These are phyloP conservation scores for Spisula solida DNA, from an alignment of 2,888 invertebrate genomes.

Conservation along the genomic window DNA sequence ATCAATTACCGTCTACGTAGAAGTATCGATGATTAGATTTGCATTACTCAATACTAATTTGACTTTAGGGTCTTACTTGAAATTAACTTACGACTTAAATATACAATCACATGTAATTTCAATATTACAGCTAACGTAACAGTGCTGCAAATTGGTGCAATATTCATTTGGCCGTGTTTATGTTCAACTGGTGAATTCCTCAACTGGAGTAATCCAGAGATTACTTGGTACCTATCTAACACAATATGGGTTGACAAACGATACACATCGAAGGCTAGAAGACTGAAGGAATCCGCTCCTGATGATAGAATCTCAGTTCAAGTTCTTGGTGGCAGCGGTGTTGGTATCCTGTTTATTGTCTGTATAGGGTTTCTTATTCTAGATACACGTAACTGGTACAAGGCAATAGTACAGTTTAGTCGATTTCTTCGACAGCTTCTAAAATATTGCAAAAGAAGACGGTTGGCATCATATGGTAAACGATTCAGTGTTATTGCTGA, in stretches of 20 bases:
- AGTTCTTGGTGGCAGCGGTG: neutral
- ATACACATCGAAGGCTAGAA: neutral
- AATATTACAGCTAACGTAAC: neutral
- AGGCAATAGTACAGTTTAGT: neutral
- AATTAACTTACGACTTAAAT: too few relatives aligned
- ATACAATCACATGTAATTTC: neutral
- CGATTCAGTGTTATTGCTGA: neutral
- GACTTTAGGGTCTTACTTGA: too few relatives aligned
- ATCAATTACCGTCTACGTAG: too few relatives aligned
- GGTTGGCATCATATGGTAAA: neutral
- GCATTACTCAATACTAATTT: too few relatives aligned
- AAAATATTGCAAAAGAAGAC: neutral
- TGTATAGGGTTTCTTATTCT: neutral
- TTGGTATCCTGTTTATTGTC: neutral
- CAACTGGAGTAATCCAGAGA: neutral
- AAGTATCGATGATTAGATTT: too few relatives aligned
- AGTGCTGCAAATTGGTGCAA: neutral
- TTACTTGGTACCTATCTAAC: neutral
- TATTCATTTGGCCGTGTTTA: conserved; percentile 1
- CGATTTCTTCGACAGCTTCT: neutral
- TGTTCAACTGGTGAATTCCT: neutral
- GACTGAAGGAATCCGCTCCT: neutral
- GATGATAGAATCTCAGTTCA: neutral
- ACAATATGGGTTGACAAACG: neutral
- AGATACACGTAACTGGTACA: neutral